Percentiles rank a stretch among this genome's conserved stretches.
Evolutionary conservation across 2,888 invertebrate species (phyloP).

Genomic region (Trissolcus japonicus): DNA sequence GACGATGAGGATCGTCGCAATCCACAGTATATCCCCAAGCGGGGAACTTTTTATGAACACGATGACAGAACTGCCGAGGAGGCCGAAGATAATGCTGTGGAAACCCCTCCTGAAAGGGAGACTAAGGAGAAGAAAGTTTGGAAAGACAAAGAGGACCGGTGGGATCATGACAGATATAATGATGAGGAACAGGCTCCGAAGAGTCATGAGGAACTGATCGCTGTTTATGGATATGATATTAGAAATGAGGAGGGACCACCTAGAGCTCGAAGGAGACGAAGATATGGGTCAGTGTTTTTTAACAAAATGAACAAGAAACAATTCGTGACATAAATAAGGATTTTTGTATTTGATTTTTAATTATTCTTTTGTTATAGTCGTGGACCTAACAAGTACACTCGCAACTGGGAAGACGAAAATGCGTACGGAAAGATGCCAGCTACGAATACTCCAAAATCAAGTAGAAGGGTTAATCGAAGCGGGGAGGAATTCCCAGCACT

Average conservation of each 20-base stretch:
- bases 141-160: conserved; percentile 83
- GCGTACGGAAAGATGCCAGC: conserved; percentile 84
- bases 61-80: conserved; percentile 91
- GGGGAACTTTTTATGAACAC: conserved; percentile 97
- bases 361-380: conserved; percentile 78
- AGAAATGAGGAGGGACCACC: conserved; percentile 94
- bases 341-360: not conserved
- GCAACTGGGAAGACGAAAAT: conserved; percentile 95
- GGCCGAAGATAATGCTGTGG: conserved; percentile 64
- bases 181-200: conserved; percentile 91
- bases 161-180: conserved; percentile 92
- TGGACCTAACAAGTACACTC: conserved; percentile 93
- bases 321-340: not conserved
- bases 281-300: conserved; percentile 87
- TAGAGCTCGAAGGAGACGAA: conserved; percentile 87
- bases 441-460: conserved; percentile 65
- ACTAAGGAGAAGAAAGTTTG: conserved; percentile 76
- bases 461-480: conserved; percentile 69
- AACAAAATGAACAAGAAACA: not conserved
- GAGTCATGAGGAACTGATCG: conserved; percentile 88
- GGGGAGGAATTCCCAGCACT: conserved; percentile 81
- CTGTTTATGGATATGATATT: conserved; percentile 95
- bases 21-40: conserved; percentile 97
- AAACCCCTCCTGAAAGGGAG: conserved; percentile 69
- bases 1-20: conserved; percentile 96